phyloP scores from a whole-genome alignment of 2,797 vertebrate species.

The Chromis chromis region DNA sequence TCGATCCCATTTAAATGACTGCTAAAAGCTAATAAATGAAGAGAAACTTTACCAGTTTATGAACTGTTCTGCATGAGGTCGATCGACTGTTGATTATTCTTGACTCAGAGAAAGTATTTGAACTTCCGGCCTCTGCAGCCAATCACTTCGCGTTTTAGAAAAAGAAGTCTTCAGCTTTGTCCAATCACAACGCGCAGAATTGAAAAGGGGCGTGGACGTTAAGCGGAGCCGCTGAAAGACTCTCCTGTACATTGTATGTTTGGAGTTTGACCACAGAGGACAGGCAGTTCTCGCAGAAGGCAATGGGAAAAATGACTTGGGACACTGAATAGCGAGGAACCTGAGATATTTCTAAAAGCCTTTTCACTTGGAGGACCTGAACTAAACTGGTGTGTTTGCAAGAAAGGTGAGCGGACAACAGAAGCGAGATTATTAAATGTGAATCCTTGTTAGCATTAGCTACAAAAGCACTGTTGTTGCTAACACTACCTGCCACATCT shows the following conservation, averaged over 20 bases:
- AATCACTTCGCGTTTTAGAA: constrained; percentile 50
- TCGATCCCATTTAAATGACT: too few relatives aligned
- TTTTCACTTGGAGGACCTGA: constrained; percentile 11
- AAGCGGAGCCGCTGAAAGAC: constrained; percentile 47
- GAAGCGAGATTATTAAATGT: not conserved
- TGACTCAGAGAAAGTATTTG: constrained; percentile 11
- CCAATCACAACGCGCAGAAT: constrained; percentile 66
- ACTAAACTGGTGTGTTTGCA: constrained; percentile 17
- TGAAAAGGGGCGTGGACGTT: constrained; percentile 49
- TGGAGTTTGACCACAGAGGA: constrained; percentile 56
- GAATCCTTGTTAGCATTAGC: constrained; percentile 64
- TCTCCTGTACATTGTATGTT: constrained; percentile 1
- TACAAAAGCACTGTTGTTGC: not conserved
- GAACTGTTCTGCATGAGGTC: too few relatives aligned
- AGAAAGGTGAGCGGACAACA: constrained; percentile 69
- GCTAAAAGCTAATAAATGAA: not conserved
- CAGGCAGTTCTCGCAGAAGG: constrained; percentile 4
- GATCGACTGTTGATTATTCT: constrained; percentile 42
- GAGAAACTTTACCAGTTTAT: not conserved
- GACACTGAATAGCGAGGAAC: constrained; percentile 12
- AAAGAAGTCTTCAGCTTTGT: accelerated
- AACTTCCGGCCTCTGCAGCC: constrained; percentile 48
- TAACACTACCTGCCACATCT: constrained; percentile 11
- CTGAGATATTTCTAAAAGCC: constrained; percentile 11
- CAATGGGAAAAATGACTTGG: constrained; percentile 59